Conservation (phyloP, 2,888 invertebrate genomes). For the Drosophila aldrichi region DNA sequence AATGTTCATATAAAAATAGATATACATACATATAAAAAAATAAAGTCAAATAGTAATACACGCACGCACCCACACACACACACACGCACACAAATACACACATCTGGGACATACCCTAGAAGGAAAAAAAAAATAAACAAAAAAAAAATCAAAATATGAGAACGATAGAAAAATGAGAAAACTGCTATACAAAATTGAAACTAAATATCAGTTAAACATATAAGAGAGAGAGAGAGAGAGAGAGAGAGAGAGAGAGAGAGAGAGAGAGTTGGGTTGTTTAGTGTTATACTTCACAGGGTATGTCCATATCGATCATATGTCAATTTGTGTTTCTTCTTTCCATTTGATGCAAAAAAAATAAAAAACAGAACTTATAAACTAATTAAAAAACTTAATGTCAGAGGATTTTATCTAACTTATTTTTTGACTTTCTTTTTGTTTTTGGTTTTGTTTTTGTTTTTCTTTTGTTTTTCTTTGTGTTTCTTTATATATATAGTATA, state of each 20-base stretch:
- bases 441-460: too few species aligned
- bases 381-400: constrained; percentile 72
- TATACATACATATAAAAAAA: constrained; percentile 69
- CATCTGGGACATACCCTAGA: constrained; percentile 38
- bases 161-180: not conserved
- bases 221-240: too few species aligned
- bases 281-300: constrained; percentile 17
- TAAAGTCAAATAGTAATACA: constrained; percentile 69
- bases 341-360: constrained; percentile 40
- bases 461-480: too few species aligned
- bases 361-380: constrained; percentile 66
- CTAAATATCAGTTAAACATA: not conserved
- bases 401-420: constrained; percentile 32
- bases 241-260: too few species aligned
- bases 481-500: not conserved
- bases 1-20: constrained; percentile 78
- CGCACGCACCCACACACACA: constrained; percentile 21
- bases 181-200: not conserved
- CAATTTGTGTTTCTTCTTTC: constrained; percentile 6
- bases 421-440: not conserved
- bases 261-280: not conserved
- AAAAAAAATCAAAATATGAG: too few species aligned
- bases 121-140: too few species aligned
- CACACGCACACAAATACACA: not conserved
- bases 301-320: constrained; percentile 38